These are phyloP conservation scores for Magallana gigas DNA, from an alignment of 1,140 invertebrate genomes.

Conservation along the genomic window DNA sequence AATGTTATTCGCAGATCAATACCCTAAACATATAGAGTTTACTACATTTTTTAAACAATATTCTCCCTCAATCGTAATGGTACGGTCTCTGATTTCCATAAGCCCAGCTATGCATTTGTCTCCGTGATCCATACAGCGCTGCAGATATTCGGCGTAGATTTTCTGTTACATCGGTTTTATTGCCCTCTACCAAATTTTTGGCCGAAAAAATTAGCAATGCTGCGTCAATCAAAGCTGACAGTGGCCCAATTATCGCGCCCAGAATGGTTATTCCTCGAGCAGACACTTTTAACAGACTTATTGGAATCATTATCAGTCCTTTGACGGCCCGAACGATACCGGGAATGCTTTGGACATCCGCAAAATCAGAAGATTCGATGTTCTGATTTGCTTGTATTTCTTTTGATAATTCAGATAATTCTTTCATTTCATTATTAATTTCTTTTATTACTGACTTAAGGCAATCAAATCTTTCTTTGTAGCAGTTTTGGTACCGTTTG, in stretches of 20 bases:
- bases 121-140: constrained; percentile 12
- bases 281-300: constrained; percentile 34
- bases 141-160: constrained; percentile 37
- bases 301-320: constrained; percentile 38
- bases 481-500: constrained; percentile 11
- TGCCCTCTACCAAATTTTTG: constrained; percentile 14
- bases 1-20: no score
- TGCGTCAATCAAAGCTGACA: constrained; percentile 36
- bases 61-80: not conserved
- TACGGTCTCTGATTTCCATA: constrained; percentile 37
- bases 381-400: not conserved
- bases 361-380: not conserved
- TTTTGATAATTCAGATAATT: not conserved
- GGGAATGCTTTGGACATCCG: not conserved
- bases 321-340: not conserved
- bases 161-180: constrained; percentile 37
- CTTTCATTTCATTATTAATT: not conserved
- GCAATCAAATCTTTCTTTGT: not conserved
- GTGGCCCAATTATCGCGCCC: constrained; percentile 35
- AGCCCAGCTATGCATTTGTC: constrained; percentile 49
- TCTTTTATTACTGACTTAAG: not conserved
- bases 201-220: constrained; percentile 30
- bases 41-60: no score
- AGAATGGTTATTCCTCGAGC: constrained; percentile 34
- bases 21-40: no score